phyloP scores from a whole-genome alignment of 35 echinoderm and acorn worm genomes.

The Patiria miniata region DNA sequence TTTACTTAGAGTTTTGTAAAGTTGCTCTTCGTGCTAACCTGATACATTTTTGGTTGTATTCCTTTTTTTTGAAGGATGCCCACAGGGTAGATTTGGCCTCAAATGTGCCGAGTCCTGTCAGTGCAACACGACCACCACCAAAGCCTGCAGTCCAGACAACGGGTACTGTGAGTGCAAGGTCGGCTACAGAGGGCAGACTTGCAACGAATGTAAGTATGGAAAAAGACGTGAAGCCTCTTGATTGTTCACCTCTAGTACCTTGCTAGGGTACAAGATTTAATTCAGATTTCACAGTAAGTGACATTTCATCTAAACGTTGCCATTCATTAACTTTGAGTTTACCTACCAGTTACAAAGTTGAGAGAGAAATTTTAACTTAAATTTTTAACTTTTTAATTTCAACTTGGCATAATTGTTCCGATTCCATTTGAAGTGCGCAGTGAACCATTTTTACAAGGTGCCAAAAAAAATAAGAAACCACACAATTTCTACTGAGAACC shows the following conservation, averaged over 20 bases:
- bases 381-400: not conserved
- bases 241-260: too few species aligned
- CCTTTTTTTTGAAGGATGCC: conserved; percentile 46
- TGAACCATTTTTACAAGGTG: too few species aligned
- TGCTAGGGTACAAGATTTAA: not conserved
- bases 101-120: conserved; percentile 52
- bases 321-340: too few species aligned
- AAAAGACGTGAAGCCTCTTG: not conserved
- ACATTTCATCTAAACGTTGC: not conserved
- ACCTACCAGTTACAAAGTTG: too few species aligned
- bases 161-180: conserved; percentile 73
- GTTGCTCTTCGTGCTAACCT: too few species aligned
- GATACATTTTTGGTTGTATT: not conserved
- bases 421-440: too few species aligned
- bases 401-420: not conserved
- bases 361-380: not conserved
- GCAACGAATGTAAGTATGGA: conserved; percentile 66
- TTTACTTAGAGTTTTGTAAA: too few species aligned
- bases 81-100: conserved; percentile 53
- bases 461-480: too few species aligned
- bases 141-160: conserved; percentile 54
- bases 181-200: conserved; percentile 49
- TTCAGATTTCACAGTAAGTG: not conserved
- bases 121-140: conserved; percentile 50
- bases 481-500: too few species aligned